phyloP scores from a whole-genome alignment of 2,797 vertebrate species.

The Pseudotriccus pelzelni region DNA sequence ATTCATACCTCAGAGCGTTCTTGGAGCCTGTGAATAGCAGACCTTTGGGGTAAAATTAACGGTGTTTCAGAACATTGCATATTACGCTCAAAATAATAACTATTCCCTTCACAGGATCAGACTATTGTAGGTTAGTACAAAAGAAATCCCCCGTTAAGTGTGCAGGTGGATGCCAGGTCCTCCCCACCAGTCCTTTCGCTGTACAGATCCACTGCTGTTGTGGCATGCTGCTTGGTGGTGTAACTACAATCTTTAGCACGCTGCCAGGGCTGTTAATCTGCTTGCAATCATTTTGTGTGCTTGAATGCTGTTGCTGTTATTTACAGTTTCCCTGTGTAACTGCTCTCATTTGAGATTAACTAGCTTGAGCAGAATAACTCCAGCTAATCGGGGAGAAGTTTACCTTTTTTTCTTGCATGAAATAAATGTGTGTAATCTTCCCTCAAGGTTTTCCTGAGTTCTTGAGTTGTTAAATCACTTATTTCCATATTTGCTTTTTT shows the following conservation, averaged over 20 bases:
- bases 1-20: neutral
- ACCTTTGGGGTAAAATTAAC: neutral
- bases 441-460: conserved; percentile 38
- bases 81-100: neutral
- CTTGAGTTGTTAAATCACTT: conserved; percentile 46
- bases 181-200: neutral
- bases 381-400: neutral
- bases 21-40: neutral
- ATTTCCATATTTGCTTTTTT: conserved; percentile 50
- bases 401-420: neutral
- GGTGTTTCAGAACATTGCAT: neutral
- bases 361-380: neutral
- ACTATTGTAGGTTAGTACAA: neutral
- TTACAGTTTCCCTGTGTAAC: neutral
- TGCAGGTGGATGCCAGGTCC: neutral
- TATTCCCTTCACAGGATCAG: neutral
- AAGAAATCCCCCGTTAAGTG: neutral
- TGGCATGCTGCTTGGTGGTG: neutral
- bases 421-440: neutral
- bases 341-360: neutral
- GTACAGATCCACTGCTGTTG: neutral
- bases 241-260: neutral
- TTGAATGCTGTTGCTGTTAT: neutral
- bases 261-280: neutral
- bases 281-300: neutral